Evolutionary conservation across 2,797 vertebrate genomes (phyloP).

Genomic region (Naso thynnoides): DNA sequence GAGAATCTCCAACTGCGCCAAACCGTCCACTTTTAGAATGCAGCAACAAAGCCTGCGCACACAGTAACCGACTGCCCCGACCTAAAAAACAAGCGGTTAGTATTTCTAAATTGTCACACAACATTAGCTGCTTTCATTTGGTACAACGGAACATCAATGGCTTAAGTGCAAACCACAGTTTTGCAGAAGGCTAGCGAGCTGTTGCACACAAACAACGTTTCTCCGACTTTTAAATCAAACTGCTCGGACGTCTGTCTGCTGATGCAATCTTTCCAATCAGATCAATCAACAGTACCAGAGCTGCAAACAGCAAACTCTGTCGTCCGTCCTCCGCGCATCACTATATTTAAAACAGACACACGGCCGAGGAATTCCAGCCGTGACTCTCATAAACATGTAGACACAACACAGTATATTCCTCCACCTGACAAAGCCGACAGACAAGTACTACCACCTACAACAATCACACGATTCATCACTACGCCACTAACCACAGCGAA

Average conservation of each 20-base stretch:
- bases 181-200: background rate
- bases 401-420: slow-evolving; percentile 26
- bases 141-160: slow-evolving; percentile 32
- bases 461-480: slow-evolving; percentile 21
- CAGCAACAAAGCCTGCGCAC: slow-evolving; percentile 21
- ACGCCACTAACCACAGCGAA: background rate
- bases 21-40: slow-evolving; percentile 18
- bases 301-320: background rate
- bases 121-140: slow-evolving; percentile 39
- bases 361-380: background rate
- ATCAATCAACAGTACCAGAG: background rate
- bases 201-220: slow-evolving; percentile 22
- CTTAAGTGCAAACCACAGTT: slow-evolving; percentile 5
- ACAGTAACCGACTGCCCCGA: background rate
- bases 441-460: slow-evolving; percentile 28
- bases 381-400: slow-evolving; percentile 14
- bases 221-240: background rate
- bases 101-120: slow-evolving; percentile 15
- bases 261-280: too few species aligned
- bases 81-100: slow-evolving; percentile 1
- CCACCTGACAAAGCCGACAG: slow-evolving; percentile 22
- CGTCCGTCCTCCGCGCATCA: background rate
- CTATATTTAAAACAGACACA: background rate
- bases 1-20: slow-evolving; percentile 41
- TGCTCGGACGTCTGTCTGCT: background rate